Conservation (phyloP, 2,888 invertebrate genomes). For the Microplitis manilae region DNA sequence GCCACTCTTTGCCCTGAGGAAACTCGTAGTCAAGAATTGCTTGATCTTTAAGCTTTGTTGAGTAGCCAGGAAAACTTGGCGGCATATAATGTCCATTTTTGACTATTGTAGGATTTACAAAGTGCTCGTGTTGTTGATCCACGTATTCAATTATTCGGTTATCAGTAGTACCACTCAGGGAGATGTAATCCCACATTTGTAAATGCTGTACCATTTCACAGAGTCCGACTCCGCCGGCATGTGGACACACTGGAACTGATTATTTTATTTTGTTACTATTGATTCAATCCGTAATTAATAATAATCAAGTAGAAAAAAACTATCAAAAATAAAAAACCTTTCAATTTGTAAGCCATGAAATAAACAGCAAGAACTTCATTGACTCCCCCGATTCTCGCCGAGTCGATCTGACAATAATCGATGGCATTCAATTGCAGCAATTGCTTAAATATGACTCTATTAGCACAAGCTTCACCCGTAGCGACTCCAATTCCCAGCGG, state of each 20-base stretch:
- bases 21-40: slow-evolving; percentile 81
- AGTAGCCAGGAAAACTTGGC: slow-evolving; percentile 88
- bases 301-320: neutral
- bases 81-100: slow-evolving; percentile 82
- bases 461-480: slow-evolving; percentile 93
- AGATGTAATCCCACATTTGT: slow-evolving; percentile 89
- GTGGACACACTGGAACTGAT: slow-evolving; percentile 92
- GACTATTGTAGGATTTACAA: slow-evolving; percentile 81
- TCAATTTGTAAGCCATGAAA: slow-evolving; percentile 89
- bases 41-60: slow-evolving; percentile 82
- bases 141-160: slow-evolving; percentile 88
- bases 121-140: slow-evolving; percentile 93
- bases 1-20: slow-evolving; percentile 86
- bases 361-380: slow-evolving; percentile 91
- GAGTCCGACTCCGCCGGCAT: slow-evolving; percentile 94
- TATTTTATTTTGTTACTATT: slow-evolving; percentile 39
- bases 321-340: slow-evolving; percentile 74
- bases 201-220: slow-evolving; percentile 96
- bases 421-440: slow-evolving; percentile 86
- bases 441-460: slow-evolving; percentile 93
- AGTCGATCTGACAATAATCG: slow-evolving; percentile 92
- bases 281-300: neutral
- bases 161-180: slow-evolving; percentile 80
- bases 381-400: slow-evolving; percentile 88
- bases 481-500: slow-evolving; percentile 88